Percentiles rank a stretch among this genome's conserved stretches.
These are phyloP conservation scores for Drosophila ustulata DNA, from an alignment of 2,888 invertebrate genomes.

Conservation along the genomic window DNA sequence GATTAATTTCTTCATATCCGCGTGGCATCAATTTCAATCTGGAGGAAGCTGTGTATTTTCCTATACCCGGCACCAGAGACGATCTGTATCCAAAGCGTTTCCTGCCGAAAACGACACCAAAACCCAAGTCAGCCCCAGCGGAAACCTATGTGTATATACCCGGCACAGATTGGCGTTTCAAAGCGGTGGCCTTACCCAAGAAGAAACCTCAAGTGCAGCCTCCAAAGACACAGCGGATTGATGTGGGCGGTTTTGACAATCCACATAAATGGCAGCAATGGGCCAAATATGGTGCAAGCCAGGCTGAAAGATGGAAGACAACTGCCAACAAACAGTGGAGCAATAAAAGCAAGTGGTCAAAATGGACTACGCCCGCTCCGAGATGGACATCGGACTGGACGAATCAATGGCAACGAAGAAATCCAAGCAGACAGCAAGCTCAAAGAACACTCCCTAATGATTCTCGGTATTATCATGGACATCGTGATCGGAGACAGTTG, in stretches of 20 bases:
- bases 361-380: slow-evolving; percentile 68
- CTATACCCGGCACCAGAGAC: slow-evolving; percentile 68
- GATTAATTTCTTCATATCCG: slow-evolving; percentile 74
- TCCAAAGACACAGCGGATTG: slow-evolving; percentile 69
- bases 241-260: slow-evolving; percentile 46
- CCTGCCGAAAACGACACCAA: slow-evolving; percentile 61
- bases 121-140: slow-evolving; percentile 52
- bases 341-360: slow-evolving; percentile 46
- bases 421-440: not conserved
- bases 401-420: not conserved
- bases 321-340: slow-evolving; percentile 3
- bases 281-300: slow-evolving; percentile 53
- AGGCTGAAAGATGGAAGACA: slow-evolving; percentile 47
- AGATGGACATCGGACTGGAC: slow-evolving; percentile 53
- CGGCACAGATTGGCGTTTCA: slow-evolving; percentile 77
- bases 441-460: not conserved
- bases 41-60: slow-evolving; percentile 81
- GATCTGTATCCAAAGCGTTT: slow-evolving; percentile 81
- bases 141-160: slow-evolving; percentile 74
- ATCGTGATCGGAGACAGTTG: slow-evolving; percentile 81
- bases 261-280: slow-evolving; percentile 71
- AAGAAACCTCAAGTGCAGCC: slow-evolving; percentile 20
- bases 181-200: slow-evolving; percentile 68
- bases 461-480: slow-evolving; percentile 66
- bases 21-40: slow-evolving; percentile 74